Evolutionary conservation across 2,888 invertebrate species (phyloP), one percentile per base, ranked within the genome.

Genomic region (Agonum fuliginosum): DNA sequence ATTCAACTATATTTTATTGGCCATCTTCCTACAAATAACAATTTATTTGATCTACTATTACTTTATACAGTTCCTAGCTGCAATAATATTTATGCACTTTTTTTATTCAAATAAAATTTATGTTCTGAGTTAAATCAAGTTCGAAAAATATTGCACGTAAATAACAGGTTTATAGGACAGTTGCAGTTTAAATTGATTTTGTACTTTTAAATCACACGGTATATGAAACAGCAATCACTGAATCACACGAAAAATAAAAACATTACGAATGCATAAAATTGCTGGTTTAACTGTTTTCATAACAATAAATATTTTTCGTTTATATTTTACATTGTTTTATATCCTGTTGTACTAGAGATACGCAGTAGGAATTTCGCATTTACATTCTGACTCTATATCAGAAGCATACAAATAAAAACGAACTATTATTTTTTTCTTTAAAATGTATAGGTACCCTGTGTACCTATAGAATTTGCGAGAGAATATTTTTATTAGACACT

Each of bases 161-260:
- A 62, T 62, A 62, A 34, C 62, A 10, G 54, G 20, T 54, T 54
- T 54, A 54, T 54, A 54, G 54, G 54, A 54, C 54, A 54, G 54
- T 54, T 54, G 24, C 54, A 54, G 54, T 54, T 54, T 54, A 54
- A 54, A 54, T 54, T 54, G 54, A 54, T 54, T 54, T 54, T 54
- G 12, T 54, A 24, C 54, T 54, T 54, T 54, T 54, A 54, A 54
- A 54, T 54, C 19, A 54, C 54, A 12, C 54, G 22, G 54, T 54
- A 12, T 12, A 54, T 54, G 54, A 54, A 54, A 54, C 54, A 54
- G n/a, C 24, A 54, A 54, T 54, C 54, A 54, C 54, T 54, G 24
- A 6, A 48, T 37, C 37, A 37, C 37, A 3, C n/a, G n/a, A 0
- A 10, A 12, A 54, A 54, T 20, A 20, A 54, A 54, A 54, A 27